Evolutionary conservation across 2,888 invertebrate genomes (phyloP).

Genomic region (Pemphredon lugubris): DNA sequence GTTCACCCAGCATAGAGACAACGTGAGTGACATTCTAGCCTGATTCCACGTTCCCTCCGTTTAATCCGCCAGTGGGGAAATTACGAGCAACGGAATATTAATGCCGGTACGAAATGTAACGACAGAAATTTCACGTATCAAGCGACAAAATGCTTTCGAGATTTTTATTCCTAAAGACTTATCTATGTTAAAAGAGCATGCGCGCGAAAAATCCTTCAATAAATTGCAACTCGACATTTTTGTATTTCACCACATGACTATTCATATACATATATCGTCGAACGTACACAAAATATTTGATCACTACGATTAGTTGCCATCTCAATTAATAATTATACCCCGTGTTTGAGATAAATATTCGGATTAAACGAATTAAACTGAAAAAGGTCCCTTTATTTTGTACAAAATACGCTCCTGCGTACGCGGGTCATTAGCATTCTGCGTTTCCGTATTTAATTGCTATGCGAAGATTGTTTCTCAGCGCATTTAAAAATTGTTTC

Average conservation of each 20-base stretch:
- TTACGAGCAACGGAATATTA: constrained; percentile 1
- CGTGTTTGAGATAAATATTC: not conserved
- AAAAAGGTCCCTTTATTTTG: constrained; percentile 2
- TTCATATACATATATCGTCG: no score
- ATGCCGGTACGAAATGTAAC: no score
- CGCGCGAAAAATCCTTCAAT: not conserved
- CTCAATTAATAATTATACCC: not conserved
- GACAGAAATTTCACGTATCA: no score
- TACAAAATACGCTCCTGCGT: constrained; percentile 37
- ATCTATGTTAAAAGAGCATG: not conserved
- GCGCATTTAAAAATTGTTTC: no score
- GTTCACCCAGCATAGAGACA: constrained; percentile 32
- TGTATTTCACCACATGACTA: no score
- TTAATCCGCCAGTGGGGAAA: constrained; percentile 29
- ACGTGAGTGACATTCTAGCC: constrained; percentile 23
- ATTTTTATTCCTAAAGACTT: not conserved
- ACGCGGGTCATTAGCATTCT: constrained; percentile 44
- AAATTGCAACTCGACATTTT: not conserved
- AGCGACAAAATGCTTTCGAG: no score
- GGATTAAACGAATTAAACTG: not conserved
- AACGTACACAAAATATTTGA: no score
- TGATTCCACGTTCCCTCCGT: constrained; percentile 48
- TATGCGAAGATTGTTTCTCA: not conserved
- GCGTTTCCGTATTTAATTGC: constrained; percentile 35
- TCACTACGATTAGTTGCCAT: not conserved